Base-by-base conservation (phyloP, 2,888 invertebrate genomes). In the Drosophila picticornis region DNA sequence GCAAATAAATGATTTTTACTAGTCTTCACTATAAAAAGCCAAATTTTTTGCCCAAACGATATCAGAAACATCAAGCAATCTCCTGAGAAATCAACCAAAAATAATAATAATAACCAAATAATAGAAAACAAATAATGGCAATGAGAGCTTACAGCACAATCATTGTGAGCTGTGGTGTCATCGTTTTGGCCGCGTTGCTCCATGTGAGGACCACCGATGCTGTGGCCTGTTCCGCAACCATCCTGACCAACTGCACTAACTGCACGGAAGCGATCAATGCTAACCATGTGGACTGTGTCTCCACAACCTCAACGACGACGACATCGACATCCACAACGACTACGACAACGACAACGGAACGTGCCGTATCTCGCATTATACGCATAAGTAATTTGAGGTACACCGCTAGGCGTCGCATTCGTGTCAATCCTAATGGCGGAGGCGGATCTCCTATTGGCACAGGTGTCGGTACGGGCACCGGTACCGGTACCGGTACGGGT, bases 201-300 rank as follows among this genome's bases (percentile, higher is more conserved):
- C 40, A 66, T 25, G 53, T 72, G 5, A 60, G 36, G 48, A 51
- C 53, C 32, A 61, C 51, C 52, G 70, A 70, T 57, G 72, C 63
- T 2, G 77, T 72, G 2, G 72, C 63, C 50, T 76, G 76, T 25
- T 59, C 66, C 0, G 6, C 66, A 11, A 67, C 72, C 9, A 53
- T 70, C 16, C 6, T 51, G 5, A 58, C 61, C 27, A 32, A 58
- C 11, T 75, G 75, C 10, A 70, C 77, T n/a, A 61, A 75, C 29
- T 75, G 75, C 19, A 11, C 57, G 5, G 52, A 62, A 48, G 29
- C 27, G 1, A 25, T 13, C 0, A 76, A 76, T 51, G 50, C 11
- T 0, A 4, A 29, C 0, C 5, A 66, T 27, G 59, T 0, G 2
- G 75, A 75, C 40, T 75, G 75, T 34, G 67, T 71, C 34, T 62